phyloP scores from a whole-genome alignment of 2,888 invertebrate species.

The Acleris cristana region DNA sequence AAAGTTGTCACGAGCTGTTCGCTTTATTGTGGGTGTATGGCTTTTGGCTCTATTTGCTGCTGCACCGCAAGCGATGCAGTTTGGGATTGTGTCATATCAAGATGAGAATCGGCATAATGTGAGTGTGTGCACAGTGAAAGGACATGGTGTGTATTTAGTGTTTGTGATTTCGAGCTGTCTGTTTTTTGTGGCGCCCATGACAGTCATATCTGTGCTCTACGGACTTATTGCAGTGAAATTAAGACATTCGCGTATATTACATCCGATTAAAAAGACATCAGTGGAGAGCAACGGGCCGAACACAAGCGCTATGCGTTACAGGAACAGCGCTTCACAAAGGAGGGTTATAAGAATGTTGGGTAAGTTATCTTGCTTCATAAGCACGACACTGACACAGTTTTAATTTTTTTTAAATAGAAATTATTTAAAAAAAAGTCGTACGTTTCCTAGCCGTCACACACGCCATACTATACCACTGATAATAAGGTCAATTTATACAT shows the following conservation, averaged over 20 bases:
- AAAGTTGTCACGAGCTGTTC: conserved; percentile 91
- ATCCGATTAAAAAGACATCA: conserved; percentile 82
- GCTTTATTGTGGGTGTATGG: conserved; percentile 91
- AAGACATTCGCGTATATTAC: conserved; percentile 85
- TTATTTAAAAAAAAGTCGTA: no score
- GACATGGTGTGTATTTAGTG: conserved; percentile 85
- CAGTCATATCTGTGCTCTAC: conserved; percentile 92
- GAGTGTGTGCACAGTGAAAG: conserved; percentile 84
- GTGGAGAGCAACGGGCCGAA: conserved; percentile 72
- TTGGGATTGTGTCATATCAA: conserved; percentile 86
- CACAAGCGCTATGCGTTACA: conserved; percentile 71
- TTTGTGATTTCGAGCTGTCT: conserved; percentile 92
- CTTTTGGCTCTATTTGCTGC: conserved; percentile 88
- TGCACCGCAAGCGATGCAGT: conserved; percentile 91
- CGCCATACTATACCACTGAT: no score
- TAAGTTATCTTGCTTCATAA: conserved; percentile 72
- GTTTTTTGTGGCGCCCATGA: conserved; percentile 95
- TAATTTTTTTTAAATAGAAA: no score
- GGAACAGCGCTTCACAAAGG: conserved; percentile 83
- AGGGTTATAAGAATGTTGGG: conserved; percentile 92
- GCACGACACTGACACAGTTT: conserved; percentile 10
- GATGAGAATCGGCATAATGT: conserved; percentile 74
- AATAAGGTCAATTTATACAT: no score
- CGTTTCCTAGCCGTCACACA: no score
- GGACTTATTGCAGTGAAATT: conserved; percentile 89